Base-by-base conservation (phyloP, 2,797 vertebrate species). In the Brachyalestes nurse region DNA sequence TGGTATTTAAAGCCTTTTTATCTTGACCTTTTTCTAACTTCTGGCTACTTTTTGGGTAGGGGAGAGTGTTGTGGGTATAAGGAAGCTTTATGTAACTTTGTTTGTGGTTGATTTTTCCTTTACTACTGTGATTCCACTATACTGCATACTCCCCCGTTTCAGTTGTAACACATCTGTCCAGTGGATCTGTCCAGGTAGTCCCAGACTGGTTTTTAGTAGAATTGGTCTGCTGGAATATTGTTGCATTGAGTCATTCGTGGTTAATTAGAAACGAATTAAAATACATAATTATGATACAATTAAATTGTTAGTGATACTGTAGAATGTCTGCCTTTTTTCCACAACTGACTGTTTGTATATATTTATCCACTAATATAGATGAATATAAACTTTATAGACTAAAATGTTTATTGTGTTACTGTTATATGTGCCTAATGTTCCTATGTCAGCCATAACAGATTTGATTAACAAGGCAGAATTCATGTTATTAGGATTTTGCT, bases 1-100 rank as follows among this genome's bases (percentile, higher is more conserved):
- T 86, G 79, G 79, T 92, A 92, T 93, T 91, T 91, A 89, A 90
- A 90, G 90, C 90, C 86, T 79, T 62, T 57, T 87, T 91, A 90
- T 90, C 89, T 88, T 87, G 90, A 91, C 90, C 91, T 86, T 61
- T 85, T 90, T 84, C 66, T 80, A 89, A 79, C 83, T 79, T 67
- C 21, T 61, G 82, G 81, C 86, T 78, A 80, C 84, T 84, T 83
- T 60, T 61, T 67, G 81, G 85, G 83, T 71, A 53, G 47, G 69
- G 51, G 62, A 77, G 65, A 61, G 67, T 47, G 70, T 89, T 88
- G 85, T 84, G 84, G 88, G 83, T 84, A 83, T 83, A 57, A 81
- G 66, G 78, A 84, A 65, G 78, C 78, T 82, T 81, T 75, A 45
- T 87, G 88, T 67, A 80, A 78, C 65, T 53, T 19, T 34, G 47